Evolutionary conservation across 2,113 vertebrate species (phyloP), one percentile per base, ranked within the genome.

Genomic region (Triplophysa dalaica): DNA sequence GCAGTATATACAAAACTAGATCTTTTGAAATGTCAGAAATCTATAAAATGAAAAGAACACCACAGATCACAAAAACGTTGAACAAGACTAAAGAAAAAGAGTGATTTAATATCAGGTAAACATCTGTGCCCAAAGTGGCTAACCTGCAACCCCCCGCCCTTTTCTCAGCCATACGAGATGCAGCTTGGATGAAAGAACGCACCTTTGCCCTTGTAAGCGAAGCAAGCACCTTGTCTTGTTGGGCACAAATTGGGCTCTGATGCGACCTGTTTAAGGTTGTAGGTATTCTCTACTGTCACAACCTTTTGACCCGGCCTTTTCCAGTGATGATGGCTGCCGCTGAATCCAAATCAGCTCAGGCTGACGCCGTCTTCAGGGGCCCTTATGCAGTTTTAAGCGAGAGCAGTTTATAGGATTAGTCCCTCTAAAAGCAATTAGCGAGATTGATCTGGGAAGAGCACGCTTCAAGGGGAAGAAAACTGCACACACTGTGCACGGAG

Each of bases 271-370:
- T 79, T 79, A 52, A 19, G 72, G 33, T 79, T 75, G 79, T 65
- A 68, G 33, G 38, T 67, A 67, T 75, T 61, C 63, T 74, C 63
- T 48, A 66, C 64, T 75, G 54, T 41, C 52, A 29, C 33, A 58
- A 52, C 67, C 69, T 70, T 52, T 63, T 79, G 77, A 79, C 77
- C 77, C 63, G 67, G 7, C 67, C 69, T 69, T 79, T 70, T 48
- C 7, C 41, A 56, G 56, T 2, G 58, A 81, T 38, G 52, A 67
- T 45, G 72, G 52, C 70, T 48, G 21, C 50, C 54, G 52, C 29
- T 14, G 66, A 70, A 72, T 70, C 58, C 43, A 52, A 33, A 79
- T 63, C 58, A 63, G 73, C 16, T 29, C 2, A 0, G 4, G 22
- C 79, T 61, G 70, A 75, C 63, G 60, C 22, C 6, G 22, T 45